Base-by-base conservation (phyloP, 2,888 invertebrate genomes). In the Lutraria lutraria region DNA sequence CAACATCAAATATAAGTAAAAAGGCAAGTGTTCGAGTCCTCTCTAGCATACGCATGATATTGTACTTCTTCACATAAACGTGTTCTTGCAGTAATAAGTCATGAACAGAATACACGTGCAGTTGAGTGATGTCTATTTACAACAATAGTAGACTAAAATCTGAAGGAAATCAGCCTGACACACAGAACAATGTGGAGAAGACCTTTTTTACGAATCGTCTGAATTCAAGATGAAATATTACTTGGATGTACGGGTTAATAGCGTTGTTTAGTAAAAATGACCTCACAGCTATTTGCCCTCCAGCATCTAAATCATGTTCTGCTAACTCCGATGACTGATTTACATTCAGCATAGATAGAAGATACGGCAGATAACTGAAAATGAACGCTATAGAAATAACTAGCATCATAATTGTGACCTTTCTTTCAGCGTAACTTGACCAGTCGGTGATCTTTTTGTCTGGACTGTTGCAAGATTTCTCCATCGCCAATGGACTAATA, bases 301-400 rank as follows among this genome's bases (percentile, higher is more conserved):
- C 88, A 0, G 52, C 84, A 43, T 29, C 80, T 52, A 88, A 81
- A 60, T 88, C 84, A 10, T 63, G 53, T 16, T 60, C 53, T 8
- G 16, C n/a, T 25, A 80, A 29, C 21, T 31, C 31, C 10, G 34
- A 25, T 2, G 25, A 19, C 16, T 0, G 72, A n/a, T 63, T 79
- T 13, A 88, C 54, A 31, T 25, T 21, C 19, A 88, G 52, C 19
- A 81, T 84, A 0, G 68, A 56, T 8, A 83, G 76, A 31, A 87
- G 83, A 43, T 87, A 87, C 4, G 87, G 87, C 43, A 87, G 52
- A 63, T 80, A 88, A 52, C 88, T 84, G 10, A 88, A 10, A 29
- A 84, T 34, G 13, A n/a, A 83, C 8, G 53, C 84, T 31, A 60
- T n/a, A 13, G 80, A 84, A 12, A 84, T 88, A 6, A 34, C 68